Evolutionary conservation across 2,113 vertebrate genomes (phyloP).

Genomic region (Elephantulus edwardii): DNA sequence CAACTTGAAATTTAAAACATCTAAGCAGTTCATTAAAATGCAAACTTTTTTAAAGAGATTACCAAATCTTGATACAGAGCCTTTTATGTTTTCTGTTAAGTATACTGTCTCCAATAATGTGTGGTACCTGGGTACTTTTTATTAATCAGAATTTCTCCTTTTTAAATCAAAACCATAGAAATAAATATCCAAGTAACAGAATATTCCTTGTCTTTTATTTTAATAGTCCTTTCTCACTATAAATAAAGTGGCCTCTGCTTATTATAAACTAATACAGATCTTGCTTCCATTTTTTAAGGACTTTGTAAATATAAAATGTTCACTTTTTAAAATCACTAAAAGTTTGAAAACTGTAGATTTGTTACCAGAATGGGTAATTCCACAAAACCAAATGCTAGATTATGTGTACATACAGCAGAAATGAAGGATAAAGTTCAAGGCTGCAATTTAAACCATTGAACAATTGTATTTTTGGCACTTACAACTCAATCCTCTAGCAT

Average conservation of each 20-base stretch:
- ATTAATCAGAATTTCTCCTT: not conserved
- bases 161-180: not conserved
- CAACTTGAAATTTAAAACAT: not conserved
- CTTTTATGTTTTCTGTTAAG: not conserved
- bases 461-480: slow-evolving; percentile 76
- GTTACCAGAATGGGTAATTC: slow-evolving; percentile 77
- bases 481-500: slow-evolving; percentile 69
- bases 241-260: not conserved
- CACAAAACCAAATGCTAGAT: slow-evolving; percentile 72
- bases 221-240: not conserved
- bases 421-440: slow-evolving; percentile 79
- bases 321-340: slow-evolving; percentile 70
- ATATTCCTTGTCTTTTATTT: not conserved
- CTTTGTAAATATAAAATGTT: not conserved
- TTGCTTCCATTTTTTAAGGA: not conserved
- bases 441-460: slow-evolving; percentile 82
- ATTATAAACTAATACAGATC: not conserved
- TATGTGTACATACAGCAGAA: slow-evolving; percentile 72
- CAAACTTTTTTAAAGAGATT: not conserved
- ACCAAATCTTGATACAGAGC: not conserved
- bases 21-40: not conserved
- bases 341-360: slow-evolving; percentile 61
- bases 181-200: not conserved
- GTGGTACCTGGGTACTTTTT: not conserved
- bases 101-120: not conserved